Evolutionary conservation across 2,113 vertebrate species (phyloP), one percentile per base, ranked within the genome.

Genomic region (Prunella himalayana): DNA sequence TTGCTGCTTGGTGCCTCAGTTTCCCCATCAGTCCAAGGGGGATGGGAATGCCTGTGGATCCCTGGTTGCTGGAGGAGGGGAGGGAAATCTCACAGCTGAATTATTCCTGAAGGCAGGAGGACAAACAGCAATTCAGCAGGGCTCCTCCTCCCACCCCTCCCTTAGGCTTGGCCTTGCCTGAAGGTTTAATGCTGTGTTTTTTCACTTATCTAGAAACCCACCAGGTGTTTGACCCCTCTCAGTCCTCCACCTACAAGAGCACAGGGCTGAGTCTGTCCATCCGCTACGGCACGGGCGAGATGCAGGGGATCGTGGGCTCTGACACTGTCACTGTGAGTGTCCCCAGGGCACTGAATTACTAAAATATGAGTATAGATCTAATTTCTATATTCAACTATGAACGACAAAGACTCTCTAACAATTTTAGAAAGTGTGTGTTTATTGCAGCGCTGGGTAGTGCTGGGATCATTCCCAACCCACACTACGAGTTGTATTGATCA

Each of bases 181-280:
- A 37, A 60, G 17, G 15, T 63, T 82, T 69, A 12, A n/a, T 42
- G 56, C 41, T 1, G 12, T 28, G 10, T n/a, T 90, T 88, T 83
- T 41, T 16, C 60, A 24, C 78, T 69, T 60, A 13, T 96, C 37
- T 25, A 98, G 98, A 54, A 77, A 95, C 42, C 41, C 98, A 98
- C 30, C 75, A 9, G 6, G 75, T 12, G 59, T 98, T 98, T 86
- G 85, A 97, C 57, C 95, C 97, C 0, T 61, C 37, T 2, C 73
- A 91, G 41, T 98, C 98, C 13, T 97, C 97, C 85, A 98, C 97
- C 35, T 98, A 97, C 93, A 82, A 15, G 88, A 91, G 94, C 30
- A 83, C 94, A 4, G 73, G 65, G 18, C 42, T 96, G 30, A 41
- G 69, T 11, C 42, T 98, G 44, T 94, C 89, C 59, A 94, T 98